Evolutionary conservation across 2,113 vertebrate species (phyloP), one percentile per base, ranked within the genome.

Genomic region (Colossoma macropomum): DNA sequence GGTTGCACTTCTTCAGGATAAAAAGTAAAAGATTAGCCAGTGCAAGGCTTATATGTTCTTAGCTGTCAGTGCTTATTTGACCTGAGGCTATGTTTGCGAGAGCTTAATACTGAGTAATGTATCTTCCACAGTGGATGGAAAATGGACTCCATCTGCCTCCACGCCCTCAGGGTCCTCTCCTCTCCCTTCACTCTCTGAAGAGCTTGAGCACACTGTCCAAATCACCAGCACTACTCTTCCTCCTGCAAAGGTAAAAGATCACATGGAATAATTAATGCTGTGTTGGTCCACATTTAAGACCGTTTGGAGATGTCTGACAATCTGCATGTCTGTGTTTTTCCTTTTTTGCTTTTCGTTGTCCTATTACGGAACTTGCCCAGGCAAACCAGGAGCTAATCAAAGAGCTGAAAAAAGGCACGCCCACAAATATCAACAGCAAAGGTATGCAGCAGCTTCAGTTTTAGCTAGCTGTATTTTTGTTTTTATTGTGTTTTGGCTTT

Each of bases 161-260:
- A 93, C 94, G 13, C 93, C 95, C 38, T 94, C 93, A 72, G 95
- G 95, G 77, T 95, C 95, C 75, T 95, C 95, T 86, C 94, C 95
- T 0, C 74, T 86, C 75, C 79, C 75, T 12, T 92, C 92, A 79
- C 87, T 90, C 82, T 88, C 94, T 27, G 95, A 96, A 41, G 95
- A 96, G 75, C 92, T 84, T 16, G 88, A 90, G 86, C 93, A 94
- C 69, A 81, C 87, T 86, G 87, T 93, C 75, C 87, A 87, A 80
- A 84, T 90, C 77, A 89, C 92, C 82, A 89, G 88, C 87, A 68
- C 89, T 65, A 86, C 90, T 15, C 54, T 32, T 34, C n/a, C 65
- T 74, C 54, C 71, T 56, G 27, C 80, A 69, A 73, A 86, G 82
- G 74, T 90, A 54, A 28, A 50, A 87, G 17, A 32, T 13, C 0